Evolutionary conservation across 2,113 vertebrate species (phyloP).

Genomic region (Ailuropoda melanoleuca): DNA sequence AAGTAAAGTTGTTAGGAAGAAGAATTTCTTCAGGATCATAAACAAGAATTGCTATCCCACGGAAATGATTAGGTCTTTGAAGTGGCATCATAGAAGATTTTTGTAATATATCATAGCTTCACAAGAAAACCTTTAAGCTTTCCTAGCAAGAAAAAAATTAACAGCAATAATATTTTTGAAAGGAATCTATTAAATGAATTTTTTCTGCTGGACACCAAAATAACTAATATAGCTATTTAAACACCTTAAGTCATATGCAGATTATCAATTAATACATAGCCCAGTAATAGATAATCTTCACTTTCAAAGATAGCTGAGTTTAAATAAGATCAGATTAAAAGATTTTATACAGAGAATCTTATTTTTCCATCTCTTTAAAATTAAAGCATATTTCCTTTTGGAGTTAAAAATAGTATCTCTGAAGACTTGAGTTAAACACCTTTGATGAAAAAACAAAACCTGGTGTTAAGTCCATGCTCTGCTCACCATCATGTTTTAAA

Average conservation of each 20-base stretch:
- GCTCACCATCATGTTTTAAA: not conserved
- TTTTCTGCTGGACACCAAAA: not conserved
- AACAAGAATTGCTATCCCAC: not conserved
- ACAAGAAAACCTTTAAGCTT: not conserved
- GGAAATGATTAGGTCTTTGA: conserved; percentile 3
- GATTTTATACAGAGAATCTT: not conserved
- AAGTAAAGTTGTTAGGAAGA: conserved; percentile 32
- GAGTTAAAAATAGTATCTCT: not conserved
- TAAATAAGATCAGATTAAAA: not conserved
- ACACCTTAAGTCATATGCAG: not conserved
- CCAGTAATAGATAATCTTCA: not conserved
- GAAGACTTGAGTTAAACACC: not conserved
- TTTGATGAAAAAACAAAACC: not conserved
- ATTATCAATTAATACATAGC: not conserved
- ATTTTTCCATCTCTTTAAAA: conserved; percentile 9
- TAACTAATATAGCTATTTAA: conserved; percentile 9
- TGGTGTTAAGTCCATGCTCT: not conserved
- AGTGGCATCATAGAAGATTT: not conserved
- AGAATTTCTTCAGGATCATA: not conserved
- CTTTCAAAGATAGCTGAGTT: conserved; percentile 11
- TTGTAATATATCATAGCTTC: not conserved
- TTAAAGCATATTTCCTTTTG: not conserved
- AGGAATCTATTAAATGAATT: conserved; percentile 23
- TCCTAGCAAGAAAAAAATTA: not conserved
- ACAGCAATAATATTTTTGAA: conserved; percentile 4